Base-by-base conservation (phyloP, 2,113 vertebrate species). In the Rousettus leschenaultii region DNA sequence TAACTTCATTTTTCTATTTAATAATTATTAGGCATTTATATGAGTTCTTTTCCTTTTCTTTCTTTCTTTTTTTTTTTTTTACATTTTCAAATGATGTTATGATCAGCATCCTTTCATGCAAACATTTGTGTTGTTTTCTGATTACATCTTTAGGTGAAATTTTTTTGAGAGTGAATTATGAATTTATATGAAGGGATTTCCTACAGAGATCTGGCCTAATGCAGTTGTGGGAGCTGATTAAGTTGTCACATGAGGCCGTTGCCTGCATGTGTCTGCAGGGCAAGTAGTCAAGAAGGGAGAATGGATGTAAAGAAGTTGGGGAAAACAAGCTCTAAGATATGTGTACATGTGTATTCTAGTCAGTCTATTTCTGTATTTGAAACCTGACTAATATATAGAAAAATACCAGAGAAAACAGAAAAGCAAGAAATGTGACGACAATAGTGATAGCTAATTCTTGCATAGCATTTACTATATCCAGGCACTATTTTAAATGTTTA, bases 321-420 rank as follows among this genome's bases (percentile, higher is more conserved):
- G 1, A 9, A 5, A 84, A 4, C 0, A 3, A 40, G 14, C 21
- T 16, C 43, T 35, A 59, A 0, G 43, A 13, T 0, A 30, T 33
- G 13, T 57, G 2, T 12, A 35, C 4, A 30, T 22, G 7, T 30
- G 4, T 19, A 61, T 43, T 0, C 8, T 11, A 35, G 16, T 21
- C 30, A 24, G 35, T 65, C 16, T 33, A 30, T 33, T 70, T 78
- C 24, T 63, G 19, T 53, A 9, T 79, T 18, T n/a, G 16, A 86
- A 92, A 28, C 14, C 6, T 30, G 45, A 63, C 13, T 35, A 11
- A 38, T 13, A 16, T 4, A 6, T 1, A 79, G 30, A 38, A 80
- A 89, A 85, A 35, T 12, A 26, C 11, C 33, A 91, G 38, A 35
- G 15, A 63, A 77, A 91, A 43, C 33, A 89, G 3, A 78, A 71